These are phyloP conservation scores for Chelonoidis abingdonii DNA, from an alignment of 2,113 vertebrate genomes.

Conservation along the genomic window DNA sequence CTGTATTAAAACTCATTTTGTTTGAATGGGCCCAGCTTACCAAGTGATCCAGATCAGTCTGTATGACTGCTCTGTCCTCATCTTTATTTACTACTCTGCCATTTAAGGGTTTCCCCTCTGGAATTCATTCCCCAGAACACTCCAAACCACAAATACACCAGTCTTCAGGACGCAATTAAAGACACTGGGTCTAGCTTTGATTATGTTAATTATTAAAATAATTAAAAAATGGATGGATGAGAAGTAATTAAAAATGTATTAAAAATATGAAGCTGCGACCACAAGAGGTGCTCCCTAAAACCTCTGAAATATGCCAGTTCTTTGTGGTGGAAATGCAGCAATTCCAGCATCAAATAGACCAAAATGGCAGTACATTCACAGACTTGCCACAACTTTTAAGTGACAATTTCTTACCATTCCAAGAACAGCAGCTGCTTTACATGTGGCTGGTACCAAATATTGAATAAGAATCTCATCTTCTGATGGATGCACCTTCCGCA, in stretches of 20 bases:
- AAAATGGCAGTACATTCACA: neutral
- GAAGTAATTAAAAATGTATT: neutral
- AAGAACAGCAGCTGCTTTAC: constrained; percentile 96
- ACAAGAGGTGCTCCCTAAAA: neutral
- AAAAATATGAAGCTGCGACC: neutral
- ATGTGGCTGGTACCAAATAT: constrained; percentile 95
- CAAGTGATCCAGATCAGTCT: no score
- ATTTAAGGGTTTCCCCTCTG: neutral
- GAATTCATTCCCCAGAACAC: neutral
- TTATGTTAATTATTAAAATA: no score
- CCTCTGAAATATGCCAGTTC: neutral
- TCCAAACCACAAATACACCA: neutral
- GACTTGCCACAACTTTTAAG: neutral
- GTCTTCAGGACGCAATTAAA: neutral
- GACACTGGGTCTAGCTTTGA: neutral
- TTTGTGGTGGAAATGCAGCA: neutral
- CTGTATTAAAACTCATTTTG: no score
- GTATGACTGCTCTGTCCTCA: no score
- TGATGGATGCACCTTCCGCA: constrained; percentile 92
- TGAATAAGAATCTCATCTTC: constrained; percentile 98
- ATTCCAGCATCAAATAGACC: neutral
- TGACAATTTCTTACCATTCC: constrained; percentile 90
- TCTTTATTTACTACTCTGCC: no score
- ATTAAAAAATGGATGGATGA: neutral
- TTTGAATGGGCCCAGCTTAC: no score